Conservation (phyloP, 2,888 invertebrate species). For the Ophion ellenae region DNA sequence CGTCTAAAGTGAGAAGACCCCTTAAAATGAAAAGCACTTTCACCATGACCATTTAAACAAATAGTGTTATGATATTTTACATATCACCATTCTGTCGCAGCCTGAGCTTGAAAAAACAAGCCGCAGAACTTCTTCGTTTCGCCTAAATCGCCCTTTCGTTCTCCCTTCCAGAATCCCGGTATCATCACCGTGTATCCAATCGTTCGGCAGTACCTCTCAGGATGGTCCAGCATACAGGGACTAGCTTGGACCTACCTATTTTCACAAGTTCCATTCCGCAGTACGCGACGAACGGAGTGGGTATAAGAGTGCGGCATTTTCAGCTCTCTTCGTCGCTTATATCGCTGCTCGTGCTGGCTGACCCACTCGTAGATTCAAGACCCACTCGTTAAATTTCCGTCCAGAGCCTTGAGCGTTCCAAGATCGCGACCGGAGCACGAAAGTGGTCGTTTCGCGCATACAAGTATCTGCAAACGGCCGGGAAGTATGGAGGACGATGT, state of each 20-base stretch:
- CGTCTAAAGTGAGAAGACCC: no score
- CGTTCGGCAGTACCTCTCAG: not conserved
- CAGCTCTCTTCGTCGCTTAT: slow-evolving; percentile 36
- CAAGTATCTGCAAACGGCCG: slow-evolving; percentile 62
- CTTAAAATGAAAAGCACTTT: no score
- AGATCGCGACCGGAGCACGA: slow-evolving; percentile 65
- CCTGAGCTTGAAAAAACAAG: not conserved
- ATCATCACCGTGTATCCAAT: slow-evolving; percentile 1
- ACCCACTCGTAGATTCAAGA: slow-evolving; percentile 65
- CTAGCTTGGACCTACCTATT: slow-evolving; percentile 12
- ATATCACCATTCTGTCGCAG: not conserved
- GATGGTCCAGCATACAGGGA: not conserved
- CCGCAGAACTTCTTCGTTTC: not conserved
- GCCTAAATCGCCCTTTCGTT: not conserved
- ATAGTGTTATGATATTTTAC: not conserved
- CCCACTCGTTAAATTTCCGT: slow-evolving; percentile 68
- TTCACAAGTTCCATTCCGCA: slow-evolving; percentile 23
- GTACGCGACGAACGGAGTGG: not conserved
- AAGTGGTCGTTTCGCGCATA: slow-evolving; percentile 68
- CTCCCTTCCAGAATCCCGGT: not conserved
- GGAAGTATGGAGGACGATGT: slow-evolving; percentile 44
- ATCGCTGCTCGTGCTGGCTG: slow-evolving; percentile 47
- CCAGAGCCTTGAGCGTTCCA: slow-evolving; percentile 61
- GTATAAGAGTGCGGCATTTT: not conserved
- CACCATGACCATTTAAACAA: no score